Evolutionary conservation across 2,113 vertebrate genomes (phyloP).

Genomic region (Bos indicus): DNA sequence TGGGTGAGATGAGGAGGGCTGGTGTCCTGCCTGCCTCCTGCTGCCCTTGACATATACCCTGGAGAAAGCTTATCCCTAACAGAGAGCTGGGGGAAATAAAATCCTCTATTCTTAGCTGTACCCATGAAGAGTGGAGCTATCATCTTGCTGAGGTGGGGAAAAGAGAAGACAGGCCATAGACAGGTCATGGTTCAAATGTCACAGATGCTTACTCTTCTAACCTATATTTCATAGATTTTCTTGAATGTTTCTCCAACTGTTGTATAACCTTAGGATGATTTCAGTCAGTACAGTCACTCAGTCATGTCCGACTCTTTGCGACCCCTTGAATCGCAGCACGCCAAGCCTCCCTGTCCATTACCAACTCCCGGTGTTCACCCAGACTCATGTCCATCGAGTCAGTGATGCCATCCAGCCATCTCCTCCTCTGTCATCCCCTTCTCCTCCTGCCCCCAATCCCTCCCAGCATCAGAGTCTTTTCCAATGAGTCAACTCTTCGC

Average conservation of each 20-base stretch:
- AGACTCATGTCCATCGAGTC: no score
- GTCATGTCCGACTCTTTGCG: no score
- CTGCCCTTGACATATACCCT: neutral
- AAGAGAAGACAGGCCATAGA: neutral
- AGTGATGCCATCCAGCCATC: no score
- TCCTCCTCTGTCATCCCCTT: no score
- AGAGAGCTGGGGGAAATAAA: neutral
- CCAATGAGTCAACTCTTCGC: no score
- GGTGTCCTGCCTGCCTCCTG: accelerated
- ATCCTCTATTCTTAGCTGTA: neutral
- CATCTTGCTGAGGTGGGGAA: neutral
- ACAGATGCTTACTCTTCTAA: neutral
- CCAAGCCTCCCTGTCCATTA: no score
- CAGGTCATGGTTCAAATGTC: neutral
- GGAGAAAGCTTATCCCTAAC: neutral
- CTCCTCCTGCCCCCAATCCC: no score
- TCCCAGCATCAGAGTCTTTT: no score
- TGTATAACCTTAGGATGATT: neutral
- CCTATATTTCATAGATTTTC: neutral
- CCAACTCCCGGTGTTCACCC: no score
- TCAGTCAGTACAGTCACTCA: neutral
- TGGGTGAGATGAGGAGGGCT: neutral
- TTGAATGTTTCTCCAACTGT: neutral
- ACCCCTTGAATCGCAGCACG: no score
- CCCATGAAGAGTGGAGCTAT: neutral